A percentile compares a stretch with the other conserved stretches of the same genome.
Conservation (phyloP, 2,888 invertebrate species). For the Mongoloraphidia duomilia region DNA sequence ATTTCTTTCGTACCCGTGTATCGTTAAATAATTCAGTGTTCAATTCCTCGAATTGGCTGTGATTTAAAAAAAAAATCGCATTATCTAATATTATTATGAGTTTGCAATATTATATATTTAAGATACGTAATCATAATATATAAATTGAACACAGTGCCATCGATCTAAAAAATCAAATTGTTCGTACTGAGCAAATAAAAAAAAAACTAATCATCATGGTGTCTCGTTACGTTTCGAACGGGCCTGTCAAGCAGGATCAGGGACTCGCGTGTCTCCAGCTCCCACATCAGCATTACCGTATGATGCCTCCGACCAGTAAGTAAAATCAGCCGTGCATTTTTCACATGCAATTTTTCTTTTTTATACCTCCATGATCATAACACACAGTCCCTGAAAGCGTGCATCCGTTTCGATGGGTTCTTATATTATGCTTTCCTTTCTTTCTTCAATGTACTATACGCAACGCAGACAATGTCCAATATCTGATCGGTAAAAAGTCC, state of each 20-base stretch:
- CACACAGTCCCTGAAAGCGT: too few relatives aligned
- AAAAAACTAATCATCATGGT: conserved; percentile 21
- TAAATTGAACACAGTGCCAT: not conserved
- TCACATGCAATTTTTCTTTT: too few relatives aligned
- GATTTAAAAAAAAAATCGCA: not conserved
- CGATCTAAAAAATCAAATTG: not conserved
- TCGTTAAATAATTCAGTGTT: too few relatives aligned
- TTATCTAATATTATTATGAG: not conserved
- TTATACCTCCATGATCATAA: too few relatives aligned
- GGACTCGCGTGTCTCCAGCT: conserved; percentile 25
- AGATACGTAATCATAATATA: not conserved
- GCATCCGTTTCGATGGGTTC: too few relatives aligned
- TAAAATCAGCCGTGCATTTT: conserved; percentile 7
- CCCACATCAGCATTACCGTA: conserved; percentile 22
- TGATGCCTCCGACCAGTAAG: conserved; percentile 26
- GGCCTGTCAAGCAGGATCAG: conserved; percentile 29
- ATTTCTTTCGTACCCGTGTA: too few relatives aligned
- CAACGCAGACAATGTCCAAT: too few relatives aligned
- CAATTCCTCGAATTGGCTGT: not conserved
- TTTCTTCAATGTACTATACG: too few relatives aligned
- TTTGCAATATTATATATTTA: not conserved
- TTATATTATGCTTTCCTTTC: too few relatives aligned
- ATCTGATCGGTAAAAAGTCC: too few relatives aligned
- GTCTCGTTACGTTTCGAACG: conserved; percentile 28
- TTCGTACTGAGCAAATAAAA: not conserved